Conservation (phyloP, 2,888 invertebrate genomes). For the Orchesellides sinensis region DNA sequence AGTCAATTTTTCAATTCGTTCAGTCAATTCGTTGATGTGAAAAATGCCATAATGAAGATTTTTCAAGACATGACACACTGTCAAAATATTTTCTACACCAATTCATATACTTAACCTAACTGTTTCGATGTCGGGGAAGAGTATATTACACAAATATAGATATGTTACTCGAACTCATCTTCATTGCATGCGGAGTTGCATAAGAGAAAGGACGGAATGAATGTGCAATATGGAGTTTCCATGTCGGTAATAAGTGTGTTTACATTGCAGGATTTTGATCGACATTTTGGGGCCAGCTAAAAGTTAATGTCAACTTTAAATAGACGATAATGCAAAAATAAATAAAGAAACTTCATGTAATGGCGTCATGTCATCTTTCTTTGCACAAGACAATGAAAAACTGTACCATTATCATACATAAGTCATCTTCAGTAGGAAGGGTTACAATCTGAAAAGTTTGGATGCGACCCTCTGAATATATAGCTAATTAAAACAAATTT, state of each 20-base stretch:
- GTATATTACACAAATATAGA: too few relatives aligned
- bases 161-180: too few relatives aligned
- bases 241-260: background rate
- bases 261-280: background rate
- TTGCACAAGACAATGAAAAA: background rate
- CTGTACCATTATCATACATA: too few relatives aligned
- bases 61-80: background rate
- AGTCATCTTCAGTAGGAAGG: background rate
- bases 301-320: background rate
- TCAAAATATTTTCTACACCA: background rate
- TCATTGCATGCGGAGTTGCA: too few relatives aligned
- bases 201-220: background rate
- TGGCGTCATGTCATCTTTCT: background rate
- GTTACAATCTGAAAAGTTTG: too few relatives aligned
- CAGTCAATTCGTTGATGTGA: background rate
- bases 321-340: too few relatives aligned
- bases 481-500: background rate
- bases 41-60: background rate
- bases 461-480: background rate
- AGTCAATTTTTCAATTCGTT: background rate
- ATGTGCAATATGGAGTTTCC: background rate
- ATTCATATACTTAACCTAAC: background rate
- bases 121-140: background rate
- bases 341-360: background rate
- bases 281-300: conserved; percentile 31